Conservation (phyloP, 2,888 invertebrate species). For the Byasa hedistus region DNA sequence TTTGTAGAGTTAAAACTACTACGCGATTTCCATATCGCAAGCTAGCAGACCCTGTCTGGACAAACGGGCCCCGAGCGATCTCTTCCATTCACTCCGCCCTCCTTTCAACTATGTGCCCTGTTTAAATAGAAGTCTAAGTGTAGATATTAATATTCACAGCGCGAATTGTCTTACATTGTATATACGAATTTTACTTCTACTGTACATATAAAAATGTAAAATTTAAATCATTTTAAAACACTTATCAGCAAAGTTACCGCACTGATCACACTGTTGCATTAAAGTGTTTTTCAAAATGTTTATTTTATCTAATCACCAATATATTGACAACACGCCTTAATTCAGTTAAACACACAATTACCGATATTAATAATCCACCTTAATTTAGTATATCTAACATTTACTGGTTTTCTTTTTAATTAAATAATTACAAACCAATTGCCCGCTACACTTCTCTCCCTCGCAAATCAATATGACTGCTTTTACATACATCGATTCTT, state of each 20-base stretch:
- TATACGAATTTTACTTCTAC: background rate
- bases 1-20: background rate
- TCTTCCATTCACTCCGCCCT: slow-evolving; percentile 6
- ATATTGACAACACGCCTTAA: no score
- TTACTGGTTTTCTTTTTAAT: no score
- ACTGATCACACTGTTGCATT: no score
- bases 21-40: slow-evolving; percentile 22
- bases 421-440: no score
- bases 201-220: background rate
- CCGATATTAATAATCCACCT: no score
- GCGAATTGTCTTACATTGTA: background rate
- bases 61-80: slow-evolving; percentile 27
- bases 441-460: no score
- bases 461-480: no score
- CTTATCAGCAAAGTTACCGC: background rate
- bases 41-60: slow-evolving; percentile 23
- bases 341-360: no score
- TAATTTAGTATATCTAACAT: no score
- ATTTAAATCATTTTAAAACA: background rate
- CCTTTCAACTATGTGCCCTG: slow-evolving; percentile 16
- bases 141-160: background rate
- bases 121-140: slow-evolving; percentile 15
- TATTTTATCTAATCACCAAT: no score
- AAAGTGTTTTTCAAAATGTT: no score
- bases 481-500: no score